phyloP scores from a whole-genome alignment of 2,888 invertebrate species.

The Keiferia lycopersicella region DNA sequence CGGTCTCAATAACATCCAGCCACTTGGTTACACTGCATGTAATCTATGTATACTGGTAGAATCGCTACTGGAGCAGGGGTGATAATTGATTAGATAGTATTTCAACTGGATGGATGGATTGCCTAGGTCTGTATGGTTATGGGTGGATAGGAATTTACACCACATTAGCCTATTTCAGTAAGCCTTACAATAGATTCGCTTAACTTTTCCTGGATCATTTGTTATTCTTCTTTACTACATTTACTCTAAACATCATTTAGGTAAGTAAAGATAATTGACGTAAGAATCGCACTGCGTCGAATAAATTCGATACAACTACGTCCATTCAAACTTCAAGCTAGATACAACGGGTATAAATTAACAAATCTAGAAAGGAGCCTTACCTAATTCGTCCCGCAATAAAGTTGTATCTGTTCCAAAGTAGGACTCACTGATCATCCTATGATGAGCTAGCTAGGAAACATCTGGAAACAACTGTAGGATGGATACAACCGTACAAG shows the following conservation, averaged over 20 bases:
- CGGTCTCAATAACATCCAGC: slow-evolving; percentile 51
- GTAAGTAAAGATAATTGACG: not conserved
- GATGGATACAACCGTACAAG: no score
- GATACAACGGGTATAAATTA: no score
- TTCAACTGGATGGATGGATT: no score
- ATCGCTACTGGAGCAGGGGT: not conserved
- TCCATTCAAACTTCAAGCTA: slow-evolving; percentile 6
- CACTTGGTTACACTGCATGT: not conserved
- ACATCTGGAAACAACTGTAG: not conserved
- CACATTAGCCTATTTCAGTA: no score
- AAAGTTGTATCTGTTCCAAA: not conserved
- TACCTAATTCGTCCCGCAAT: not conserved
- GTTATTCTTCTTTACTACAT: not conserved
- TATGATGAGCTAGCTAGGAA: not conserved
- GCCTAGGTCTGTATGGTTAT: no score
- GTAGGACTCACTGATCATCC: not conserved
- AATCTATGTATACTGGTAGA: not conserved
- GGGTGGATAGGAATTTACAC: no score
- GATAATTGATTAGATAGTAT: not conserved
- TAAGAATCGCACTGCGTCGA: not conserved
- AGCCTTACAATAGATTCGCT: no score
- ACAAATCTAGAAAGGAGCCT: not conserved
- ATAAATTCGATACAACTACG: not conserved
- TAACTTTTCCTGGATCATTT: no score
- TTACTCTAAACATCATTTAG: not conserved